A percentile compares a stretch with the other conserved stretches of the same genome.
phyloP scores from a whole-genome alignment of 2,797 vertebrate species.

The Sebastes nivosus region DNA sequence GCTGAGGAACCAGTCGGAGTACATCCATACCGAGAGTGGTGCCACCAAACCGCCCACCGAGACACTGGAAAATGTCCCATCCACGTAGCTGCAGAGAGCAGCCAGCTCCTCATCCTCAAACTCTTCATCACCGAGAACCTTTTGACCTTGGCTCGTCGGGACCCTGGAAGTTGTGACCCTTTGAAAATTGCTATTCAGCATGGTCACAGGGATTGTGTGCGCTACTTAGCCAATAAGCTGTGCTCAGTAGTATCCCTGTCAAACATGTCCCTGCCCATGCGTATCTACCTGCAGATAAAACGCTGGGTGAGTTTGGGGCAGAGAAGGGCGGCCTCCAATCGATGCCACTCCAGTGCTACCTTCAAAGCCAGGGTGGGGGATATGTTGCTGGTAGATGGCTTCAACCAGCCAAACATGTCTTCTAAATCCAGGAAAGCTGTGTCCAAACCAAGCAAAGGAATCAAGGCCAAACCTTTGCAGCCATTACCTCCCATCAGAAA shows the following conservation, averaged over 20 bases:
- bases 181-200: constrained; percentile 75
- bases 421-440: constrained; percentile 66
- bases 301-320: constrained; percentile 74
- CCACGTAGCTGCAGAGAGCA: constrained; percentile 78
- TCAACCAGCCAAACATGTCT: constrained; percentile 76
- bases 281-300: constrained; percentile 80
- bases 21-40: constrained; percentile 82
- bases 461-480: constrained; percentile 28
- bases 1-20: constrained; percentile 78
- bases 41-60: constrained; percentile 75
- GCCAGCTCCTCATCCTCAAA: constrained; percentile 82
- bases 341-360: not conserved
- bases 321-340: constrained; percentile 38
- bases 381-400: constrained; percentile 79
- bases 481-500: constrained; percentile 25
- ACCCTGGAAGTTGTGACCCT: constrained; percentile 69
- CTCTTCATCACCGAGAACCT: constrained; percentile 78
- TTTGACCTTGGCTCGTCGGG: constrained; percentile 72
- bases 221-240: constrained; percentile 78
- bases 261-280: constrained; percentile 75
- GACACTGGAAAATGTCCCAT: constrained; percentile 79
- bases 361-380: constrained; percentile 71
- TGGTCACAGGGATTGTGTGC: constrained; percentile 74
- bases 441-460: constrained; percentile 28
- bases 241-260: constrained; percentile 76